Percentiles rank a stretch among this genome's conserved stretches.
Conservation (phyloP, 2,797 vertebrate genomes). For the Hafferia zeledoni region DNA sequence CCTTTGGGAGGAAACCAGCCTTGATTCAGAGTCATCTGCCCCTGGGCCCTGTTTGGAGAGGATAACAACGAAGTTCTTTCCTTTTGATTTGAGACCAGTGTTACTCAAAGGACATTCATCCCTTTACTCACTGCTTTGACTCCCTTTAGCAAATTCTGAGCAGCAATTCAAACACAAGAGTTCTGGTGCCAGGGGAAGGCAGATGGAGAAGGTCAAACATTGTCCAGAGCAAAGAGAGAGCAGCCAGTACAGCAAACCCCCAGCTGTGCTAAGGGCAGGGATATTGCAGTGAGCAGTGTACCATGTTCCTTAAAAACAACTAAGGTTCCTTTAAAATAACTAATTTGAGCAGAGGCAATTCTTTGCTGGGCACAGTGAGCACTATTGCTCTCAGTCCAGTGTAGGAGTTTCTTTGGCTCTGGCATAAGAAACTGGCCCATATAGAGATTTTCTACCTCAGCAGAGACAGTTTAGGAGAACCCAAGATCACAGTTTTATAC, state of each 20-base stretch:
- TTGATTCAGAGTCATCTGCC: not conserved
- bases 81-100: not conserved
- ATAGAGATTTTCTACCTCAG: not conserved
- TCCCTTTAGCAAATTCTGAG: not conserved
- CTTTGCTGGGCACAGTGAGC: not conserved
- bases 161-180: not conserved
- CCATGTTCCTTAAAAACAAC: not conserved
- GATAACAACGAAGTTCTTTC: not conserved
- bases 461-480: not conserved
- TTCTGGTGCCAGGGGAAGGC: not conserved
- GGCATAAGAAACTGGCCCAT: not conserved
- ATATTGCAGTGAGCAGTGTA: not conserved
- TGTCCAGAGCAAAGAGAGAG: not conserved
- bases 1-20: not conserved
- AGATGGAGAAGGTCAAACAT: not conserved
- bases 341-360: not conserved
- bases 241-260: not conserved
- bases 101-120: not conserved
- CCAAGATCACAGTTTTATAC: not conserved
- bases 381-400: fast-evolving
- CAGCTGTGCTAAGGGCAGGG: not conserved
- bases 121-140: not conserved
- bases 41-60: not conserved
- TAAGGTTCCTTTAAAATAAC: not conserved
- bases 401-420: not conserved